Evolutionary conservation across 2,113 vertebrate genomes (phyloP).

Genomic region (Bambusicola thoracicus): DNA sequence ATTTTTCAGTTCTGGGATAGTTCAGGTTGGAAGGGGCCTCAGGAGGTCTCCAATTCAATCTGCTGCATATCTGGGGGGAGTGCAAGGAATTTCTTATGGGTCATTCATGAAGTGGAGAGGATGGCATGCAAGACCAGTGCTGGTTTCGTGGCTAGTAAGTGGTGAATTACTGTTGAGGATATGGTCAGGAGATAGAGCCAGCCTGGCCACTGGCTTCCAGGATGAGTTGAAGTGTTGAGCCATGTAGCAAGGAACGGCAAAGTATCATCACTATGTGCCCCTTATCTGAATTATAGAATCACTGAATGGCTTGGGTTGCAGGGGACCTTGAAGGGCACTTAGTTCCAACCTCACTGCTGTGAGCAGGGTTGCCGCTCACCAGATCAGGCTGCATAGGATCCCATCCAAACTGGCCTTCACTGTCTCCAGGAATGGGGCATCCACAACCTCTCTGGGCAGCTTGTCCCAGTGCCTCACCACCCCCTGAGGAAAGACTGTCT

Average conservation of each 20-base stretch:
- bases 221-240: background rate
- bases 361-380: too few species aligned
- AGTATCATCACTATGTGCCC: background rate
- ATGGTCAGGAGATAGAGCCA: background rate
- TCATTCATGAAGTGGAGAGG: background rate
- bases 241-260: background rate
- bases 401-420: too few species aligned
- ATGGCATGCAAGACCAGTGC: background rate
- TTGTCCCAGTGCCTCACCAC: too few species aligned
- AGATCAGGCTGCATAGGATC: too few species aligned
- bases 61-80: background rate
- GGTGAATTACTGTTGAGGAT: background rate
- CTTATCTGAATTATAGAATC: background rate
- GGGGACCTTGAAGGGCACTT: too few species aligned
- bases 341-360: too few species aligned
- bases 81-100: background rate
- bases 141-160: background rate
- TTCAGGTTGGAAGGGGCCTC: background rate
- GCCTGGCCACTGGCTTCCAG: background rate
- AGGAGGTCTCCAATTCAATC: background rate
- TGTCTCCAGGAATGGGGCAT: too few species aligned
- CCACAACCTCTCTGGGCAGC: too few species aligned
- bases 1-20: rapidly evolving
- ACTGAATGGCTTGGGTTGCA: too few species aligned
- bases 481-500: too few species aligned